These are phyloP conservation scores for Knipowitschia caucasica DNA, from an alignment of 2,797 vertebrate genomes.

Conservation along the genomic window DNA sequence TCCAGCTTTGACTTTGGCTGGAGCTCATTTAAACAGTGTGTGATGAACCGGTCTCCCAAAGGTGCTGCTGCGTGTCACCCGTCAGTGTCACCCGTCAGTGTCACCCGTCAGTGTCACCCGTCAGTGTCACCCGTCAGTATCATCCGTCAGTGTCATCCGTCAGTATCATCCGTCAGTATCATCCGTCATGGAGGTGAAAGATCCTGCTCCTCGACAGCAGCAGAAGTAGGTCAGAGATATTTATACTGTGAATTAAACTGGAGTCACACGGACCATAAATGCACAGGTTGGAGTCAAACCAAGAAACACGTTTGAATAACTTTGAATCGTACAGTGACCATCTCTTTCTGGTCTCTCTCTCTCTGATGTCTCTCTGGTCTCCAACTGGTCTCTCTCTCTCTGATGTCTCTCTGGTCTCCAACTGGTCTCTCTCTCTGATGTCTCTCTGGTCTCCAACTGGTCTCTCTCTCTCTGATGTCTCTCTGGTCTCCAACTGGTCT, in stretches of 20 bases:
- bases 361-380: too few species aligned
- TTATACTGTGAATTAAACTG: constrained; percentile 1
- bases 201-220: not conserved
- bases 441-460: too few species aligned
- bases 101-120: constrained; percentile 17
- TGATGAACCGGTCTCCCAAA: constrained; percentile 16
- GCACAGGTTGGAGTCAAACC: not conserved
- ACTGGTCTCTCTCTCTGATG: too few species aligned
- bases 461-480: too few species aligned
- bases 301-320: too few species aligned
- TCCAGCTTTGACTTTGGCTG: constrained; percentile 16
- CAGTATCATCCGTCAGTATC: constrained; percentile 15
- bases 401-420: too few species aligned
- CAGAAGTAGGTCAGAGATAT: not conserved
- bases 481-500: too few species aligned
- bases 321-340: too few species aligned
- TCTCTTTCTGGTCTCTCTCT: too few species aligned
- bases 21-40: constrained; percentile 20
- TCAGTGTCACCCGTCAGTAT: constrained; percentile 11
- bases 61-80: constrained; percentile 1
- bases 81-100: not conserved
- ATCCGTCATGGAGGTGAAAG: not conserved
- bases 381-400: too few species aligned
- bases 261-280: not conserved
- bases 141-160: constrained; percentile 16